Evolutionary conservation across 2,113 vertebrate genomes (phyloP), one percentile per base, ranked within the genome.

Genomic region (Romanogobio albipinnatus): DNA sequence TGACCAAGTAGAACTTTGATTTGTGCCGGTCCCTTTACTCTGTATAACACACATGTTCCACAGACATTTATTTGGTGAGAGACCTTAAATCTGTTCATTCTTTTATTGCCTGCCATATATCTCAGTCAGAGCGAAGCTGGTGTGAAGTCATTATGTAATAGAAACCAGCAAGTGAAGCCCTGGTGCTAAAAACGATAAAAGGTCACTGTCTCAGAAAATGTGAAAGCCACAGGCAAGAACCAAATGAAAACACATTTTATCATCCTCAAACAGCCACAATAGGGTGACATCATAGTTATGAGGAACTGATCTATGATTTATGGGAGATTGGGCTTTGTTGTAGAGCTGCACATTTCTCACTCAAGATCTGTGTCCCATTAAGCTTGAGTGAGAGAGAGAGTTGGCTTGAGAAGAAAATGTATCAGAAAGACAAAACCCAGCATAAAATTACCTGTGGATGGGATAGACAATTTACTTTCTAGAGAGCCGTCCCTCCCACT

Each of bases 111-210:
- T 58, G 70, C 59, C 49, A 36, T 78, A 61, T 9, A 84, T 84
- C 19, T 76, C 47, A 59, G 33, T 82, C 82, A 66, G 49, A 87
- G 76, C 64, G 24, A 26, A 64, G 56, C 56, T 26, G 68, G 79
- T 83, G 39, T 76, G 58, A 86, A 83, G 66, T 61, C 56, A 62
- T 75, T 86, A 71, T 79, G 68, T 74, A 88, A 81, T 86, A 39
- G 68, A 76, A 86, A 86, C 81, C 81, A 85, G 61, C 71, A 79
- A 36, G 64, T 47, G 53, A 82, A 85, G 15, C 80, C 36, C 56
- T 75, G 47, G 62, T 56, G 45, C n/a, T 78, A 74, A 83, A 75
- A 7, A 45, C 14, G 68, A 51, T 53, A 74, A 61, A 51, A 68
- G 68, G 43, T 19, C 56, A 39, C 61, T 80, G 8, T 17, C 79